Conservation (phyloP, 2,888 invertebrate species). For the Caradrina kadenii region DNA sequence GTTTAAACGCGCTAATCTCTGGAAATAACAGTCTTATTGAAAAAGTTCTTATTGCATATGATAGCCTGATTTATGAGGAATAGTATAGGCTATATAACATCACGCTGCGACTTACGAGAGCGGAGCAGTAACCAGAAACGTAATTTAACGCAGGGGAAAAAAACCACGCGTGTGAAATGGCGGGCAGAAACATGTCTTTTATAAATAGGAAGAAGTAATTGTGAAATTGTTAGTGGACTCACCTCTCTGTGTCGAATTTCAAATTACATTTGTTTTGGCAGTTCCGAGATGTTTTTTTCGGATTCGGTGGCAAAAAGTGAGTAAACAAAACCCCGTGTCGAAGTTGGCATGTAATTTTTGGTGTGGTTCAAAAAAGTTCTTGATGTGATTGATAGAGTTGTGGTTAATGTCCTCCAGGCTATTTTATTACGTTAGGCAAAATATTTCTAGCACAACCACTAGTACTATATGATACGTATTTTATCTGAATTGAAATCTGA, state of each 20-base stretch:
- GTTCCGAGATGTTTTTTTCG: constrained; percentile 37
- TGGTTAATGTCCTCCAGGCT: constrained; percentile 19
- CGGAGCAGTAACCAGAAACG: too few relatives aligned
- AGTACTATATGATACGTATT: background rate
- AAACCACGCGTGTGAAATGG: too few relatives aligned
- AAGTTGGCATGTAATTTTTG: constrained; percentile 55
- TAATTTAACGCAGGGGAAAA: too few relatives aligned
- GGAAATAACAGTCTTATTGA: too few relatives aligned
- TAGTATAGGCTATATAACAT: too few relatives aligned
- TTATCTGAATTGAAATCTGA: constrained; percentile 5
- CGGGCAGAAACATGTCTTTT: constrained; percentile 7
- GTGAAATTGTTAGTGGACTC: constrained; percentile 40
- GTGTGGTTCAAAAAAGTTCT: constrained; percentile 26
- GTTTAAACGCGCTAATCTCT: too few relatives aligned
- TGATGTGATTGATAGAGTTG: constrained; percentile 6
- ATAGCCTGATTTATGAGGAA: too few relatives aligned
- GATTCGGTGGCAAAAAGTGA: constrained; percentile 58
- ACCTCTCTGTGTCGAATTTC: constrained; percentile 58
- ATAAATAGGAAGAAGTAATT: constrained; percentile 42
- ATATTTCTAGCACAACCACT: background rate
- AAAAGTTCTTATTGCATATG: too few relatives aligned
- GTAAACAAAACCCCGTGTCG: constrained; percentile 51
- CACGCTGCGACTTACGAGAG: too few relatives aligned
- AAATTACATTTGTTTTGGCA: constrained; percentile 56
- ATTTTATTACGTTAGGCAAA: background rate